Evolutionary conservation across 2,797 vertebrate species (phyloP).

Genomic region (Sebastes vulpes): DNA sequence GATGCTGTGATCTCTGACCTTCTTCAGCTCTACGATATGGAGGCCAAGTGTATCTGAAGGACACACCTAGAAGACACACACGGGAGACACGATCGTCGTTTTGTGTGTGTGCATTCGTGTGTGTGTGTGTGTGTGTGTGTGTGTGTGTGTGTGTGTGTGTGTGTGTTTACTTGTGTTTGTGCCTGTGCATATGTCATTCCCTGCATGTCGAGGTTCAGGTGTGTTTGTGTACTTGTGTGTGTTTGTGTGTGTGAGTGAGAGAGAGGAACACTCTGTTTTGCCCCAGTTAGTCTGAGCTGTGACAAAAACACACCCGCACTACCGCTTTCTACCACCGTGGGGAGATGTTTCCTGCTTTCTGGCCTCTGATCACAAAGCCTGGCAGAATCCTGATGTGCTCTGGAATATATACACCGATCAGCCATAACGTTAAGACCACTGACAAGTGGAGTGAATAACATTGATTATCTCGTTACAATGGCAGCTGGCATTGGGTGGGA

Average conservation of each 20-base stretch:
- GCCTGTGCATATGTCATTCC: background rate
- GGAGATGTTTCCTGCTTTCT: constrained; percentile 55
- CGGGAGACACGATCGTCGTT: background rate
- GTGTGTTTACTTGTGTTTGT: background rate
- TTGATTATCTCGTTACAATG: too few relatives aligned
- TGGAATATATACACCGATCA: background rate
- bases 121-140: background rate
- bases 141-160: background rate
- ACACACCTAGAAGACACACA: background rate
- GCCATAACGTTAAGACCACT: too few relatives aligned
- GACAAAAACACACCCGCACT: constrained; percentile 38
- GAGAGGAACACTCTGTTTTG: constrained; percentile 9
- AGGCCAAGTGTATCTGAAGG: constrained; percentile 89
- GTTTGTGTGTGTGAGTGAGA: background rate
- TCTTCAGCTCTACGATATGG: constrained; percentile 91
- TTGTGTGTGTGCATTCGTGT: background rate
- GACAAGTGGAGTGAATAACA: too few relatives aligned
- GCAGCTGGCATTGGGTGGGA: too few relatives aligned
- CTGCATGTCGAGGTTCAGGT: constrained; percentile 20
- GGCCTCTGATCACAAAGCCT: background rate
- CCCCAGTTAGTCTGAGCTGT: constrained; percentile 59
- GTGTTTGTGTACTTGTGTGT: background rate
- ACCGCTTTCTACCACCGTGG: constrained; percentile 13
- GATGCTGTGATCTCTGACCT: constrained; percentile 90
- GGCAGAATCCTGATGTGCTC: constrained; percentile 9